phyloP scores from a whole-genome alignment of 2,113 vertebrate genomes.

The Vidua chalybeata region DNA sequence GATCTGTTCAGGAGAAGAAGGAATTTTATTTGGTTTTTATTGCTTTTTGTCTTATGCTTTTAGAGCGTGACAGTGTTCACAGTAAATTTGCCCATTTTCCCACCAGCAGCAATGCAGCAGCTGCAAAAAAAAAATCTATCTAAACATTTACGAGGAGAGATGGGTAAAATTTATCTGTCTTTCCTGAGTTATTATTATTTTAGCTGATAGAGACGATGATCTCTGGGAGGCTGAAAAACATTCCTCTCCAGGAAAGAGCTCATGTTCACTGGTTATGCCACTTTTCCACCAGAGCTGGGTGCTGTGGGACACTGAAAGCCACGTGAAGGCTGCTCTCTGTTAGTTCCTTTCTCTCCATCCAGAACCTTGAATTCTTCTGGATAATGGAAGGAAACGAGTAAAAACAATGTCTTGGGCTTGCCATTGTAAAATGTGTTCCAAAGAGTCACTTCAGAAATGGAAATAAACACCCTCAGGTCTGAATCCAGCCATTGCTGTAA shows the following conservation, averaged over 20 bases:
- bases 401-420: background rate
- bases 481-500: background rate
- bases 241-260: background rate
- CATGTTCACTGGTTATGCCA: background rate
- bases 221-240: background rate
- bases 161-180: background rate
- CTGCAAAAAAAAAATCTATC: background rate
- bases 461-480: background rate
- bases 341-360: background rate
- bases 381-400: background rate
- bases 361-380: background rate
- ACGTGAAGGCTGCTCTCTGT: background rate
- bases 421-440: background rate
- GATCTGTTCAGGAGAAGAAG: background rate
- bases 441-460: background rate
- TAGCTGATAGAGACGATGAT: background rate
- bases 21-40: background rate
- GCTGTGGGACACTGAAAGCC: background rate
- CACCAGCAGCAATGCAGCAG: background rate
- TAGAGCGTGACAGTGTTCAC: accelerated
- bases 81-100: background rate
- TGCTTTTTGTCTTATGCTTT: background rate
- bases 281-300: background rate
- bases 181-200: background rate
- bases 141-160: background rate